Percentiles rank a stretch among this genome's conserved stretches.
phyloP scores from a whole-genome alignment of 2,888 invertebrate species.

The Augiades crinisus region DNA sequence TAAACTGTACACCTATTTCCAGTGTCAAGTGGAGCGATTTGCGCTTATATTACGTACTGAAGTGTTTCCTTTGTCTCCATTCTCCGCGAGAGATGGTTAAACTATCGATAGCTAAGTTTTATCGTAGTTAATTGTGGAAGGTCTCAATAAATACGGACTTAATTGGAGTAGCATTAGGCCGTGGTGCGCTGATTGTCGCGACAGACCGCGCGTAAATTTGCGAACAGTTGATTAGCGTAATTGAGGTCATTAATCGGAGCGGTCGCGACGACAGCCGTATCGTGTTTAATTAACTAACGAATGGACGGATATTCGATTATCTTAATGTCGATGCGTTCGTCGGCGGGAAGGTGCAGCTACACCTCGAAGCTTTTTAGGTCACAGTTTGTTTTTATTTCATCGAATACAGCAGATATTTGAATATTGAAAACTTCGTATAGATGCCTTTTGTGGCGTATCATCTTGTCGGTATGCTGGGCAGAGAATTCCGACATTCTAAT shows the following conservation, averaged over 20 bases:
- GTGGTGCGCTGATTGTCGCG: constrained; percentile 31
- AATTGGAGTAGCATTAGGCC: constrained; percentile 41
- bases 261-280: constrained; percentile 66
- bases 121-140: background rate
- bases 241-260: constrained; percentile 71
- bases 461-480: no score
- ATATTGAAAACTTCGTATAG: no score
- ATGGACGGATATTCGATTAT: constrained; percentile 66
- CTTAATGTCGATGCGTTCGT: constrained; percentile 61
- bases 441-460: no score
- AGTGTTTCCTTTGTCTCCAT: background rate
- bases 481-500: no score
- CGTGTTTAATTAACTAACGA: constrained; percentile 79
- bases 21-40: background rate
- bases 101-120: background rate
- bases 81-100: background rate
- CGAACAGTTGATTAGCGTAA: constrained; percentile 72
- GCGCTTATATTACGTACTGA: background rate
- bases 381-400: background rate
- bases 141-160: constrained; percentile 41
- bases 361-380: background rate
- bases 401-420: no score
- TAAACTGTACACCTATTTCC: constrained; percentile 37
- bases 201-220: constrained; percentile 59
- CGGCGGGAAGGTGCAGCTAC: constrained; percentile 10